A percentile compares a stretch with the other conserved stretches of the same genome.
Evolutionary conservation across 2,797 vertebrate species (phyloP).

Genomic region (Buphagus erythrorhynchus): DNA sequence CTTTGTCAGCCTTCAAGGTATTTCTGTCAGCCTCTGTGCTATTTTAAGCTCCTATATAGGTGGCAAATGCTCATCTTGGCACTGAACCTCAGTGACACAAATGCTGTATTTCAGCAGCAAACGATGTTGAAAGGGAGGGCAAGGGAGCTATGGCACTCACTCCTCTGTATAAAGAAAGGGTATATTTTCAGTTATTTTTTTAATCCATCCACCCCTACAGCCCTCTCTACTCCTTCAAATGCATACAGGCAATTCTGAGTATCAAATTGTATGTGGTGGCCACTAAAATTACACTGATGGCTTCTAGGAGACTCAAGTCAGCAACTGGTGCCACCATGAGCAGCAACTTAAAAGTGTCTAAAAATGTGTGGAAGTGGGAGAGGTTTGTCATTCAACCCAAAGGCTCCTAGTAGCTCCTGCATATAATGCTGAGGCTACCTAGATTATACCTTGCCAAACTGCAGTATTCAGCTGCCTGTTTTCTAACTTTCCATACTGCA

Average conservation of each 20-base stretch:
- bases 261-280: not conserved
- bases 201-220: not conserved
- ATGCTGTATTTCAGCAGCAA: conserved; percentile 1
- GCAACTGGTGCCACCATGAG: not conserved
- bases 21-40: conserved; percentile 42
- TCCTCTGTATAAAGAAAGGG: not conserved
- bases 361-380: not conserved
- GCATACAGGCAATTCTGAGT: not conserved
- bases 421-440: not conserved
- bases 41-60: conserved; percentile 52
- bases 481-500: not conserved
- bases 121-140: not conserved
- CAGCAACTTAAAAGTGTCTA: not conserved
- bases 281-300: not conserved
- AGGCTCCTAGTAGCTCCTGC: not conserved
- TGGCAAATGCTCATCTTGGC: not conserved
- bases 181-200: not conserved
- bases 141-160: not conserved
- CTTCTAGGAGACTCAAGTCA: not conserved
- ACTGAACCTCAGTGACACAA: conserved; percentile 29
- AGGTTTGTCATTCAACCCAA: not conserved
- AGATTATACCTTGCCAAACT: not conserved
- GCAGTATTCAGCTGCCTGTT: not conserved
- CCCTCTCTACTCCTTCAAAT: not conserved
- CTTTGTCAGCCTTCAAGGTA: conserved; percentile 42